phyloP scores from a whole-genome alignment of 35 echinoderm and acorn worm genomes.

The Acanthaster planci region DNA sequence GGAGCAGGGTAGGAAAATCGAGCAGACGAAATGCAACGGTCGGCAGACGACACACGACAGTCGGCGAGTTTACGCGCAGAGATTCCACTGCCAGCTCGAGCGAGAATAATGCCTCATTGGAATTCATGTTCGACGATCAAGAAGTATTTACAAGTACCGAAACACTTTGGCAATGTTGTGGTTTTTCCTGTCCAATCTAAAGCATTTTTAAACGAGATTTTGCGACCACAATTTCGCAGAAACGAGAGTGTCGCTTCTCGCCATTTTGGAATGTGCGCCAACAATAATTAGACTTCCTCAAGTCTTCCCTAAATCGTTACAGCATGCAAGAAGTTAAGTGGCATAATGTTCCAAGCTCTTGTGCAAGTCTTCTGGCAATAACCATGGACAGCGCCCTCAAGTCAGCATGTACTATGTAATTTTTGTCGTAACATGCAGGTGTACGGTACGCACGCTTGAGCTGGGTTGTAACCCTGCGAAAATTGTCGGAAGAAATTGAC shows the following conservation, averaged over 20 bases:
- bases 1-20: conserved; percentile 67
- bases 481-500: too few relatives aligned
- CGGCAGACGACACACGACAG: conserved; percentile 60
- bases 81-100: conserved; percentile 67
- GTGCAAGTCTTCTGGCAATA: too few relatives aligned
- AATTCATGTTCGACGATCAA: conserved; percentile 30
- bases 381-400: too few relatives aligned
- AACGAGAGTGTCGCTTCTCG: neutral
- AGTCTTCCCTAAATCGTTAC: too few relatives aligned
- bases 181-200: neutral
- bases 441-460: too few relatives aligned
- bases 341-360: too few relatives aligned
- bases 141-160: neutral
- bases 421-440: too few relatives aligned
- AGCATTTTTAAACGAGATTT: neutral
- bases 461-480: too few relatives aligned
- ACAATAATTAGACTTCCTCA: too few relatives aligned
- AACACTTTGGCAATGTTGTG: neutral
- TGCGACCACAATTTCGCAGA: neutral
- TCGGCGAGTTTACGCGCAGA: conserved; percentile 41
- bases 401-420: too few relatives aligned
- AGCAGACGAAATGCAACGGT: conserved; percentile 76
- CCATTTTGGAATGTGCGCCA: conserved; percentile 34
- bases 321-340: too few relatives aligned
- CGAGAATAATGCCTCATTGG: conserved; percentile 66